Evolutionary conservation across 2,797 vertebrate species (phyloP).

Genomic region (Salarias fasciatus): DNA sequence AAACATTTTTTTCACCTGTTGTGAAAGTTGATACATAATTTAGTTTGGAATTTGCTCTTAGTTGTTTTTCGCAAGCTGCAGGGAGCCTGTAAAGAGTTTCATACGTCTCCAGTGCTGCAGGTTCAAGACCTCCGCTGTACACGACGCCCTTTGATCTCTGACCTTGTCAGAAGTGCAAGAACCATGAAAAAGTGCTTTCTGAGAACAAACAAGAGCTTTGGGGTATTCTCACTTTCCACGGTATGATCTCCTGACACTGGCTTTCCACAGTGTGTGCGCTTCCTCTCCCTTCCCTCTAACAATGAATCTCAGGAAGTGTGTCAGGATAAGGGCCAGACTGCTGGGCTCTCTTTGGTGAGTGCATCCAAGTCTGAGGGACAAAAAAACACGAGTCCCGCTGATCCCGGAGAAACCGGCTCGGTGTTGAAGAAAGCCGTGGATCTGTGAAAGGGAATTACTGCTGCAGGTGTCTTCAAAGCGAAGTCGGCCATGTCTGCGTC

Average conservation of each 20-base stretch:
- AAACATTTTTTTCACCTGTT: too few relatives aligned
- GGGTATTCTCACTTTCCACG: slow-evolving; percentile 67
- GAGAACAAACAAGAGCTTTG: slow-evolving; percentile 61
- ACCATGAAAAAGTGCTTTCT: slow-evolving; percentile 20
- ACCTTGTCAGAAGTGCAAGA: slow-evolving; percentile 38
- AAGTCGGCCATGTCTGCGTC: slow-evolving; percentile 80
- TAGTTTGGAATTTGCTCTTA: too few relatives aligned
- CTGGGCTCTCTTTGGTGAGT: slow-evolving; percentile 65
- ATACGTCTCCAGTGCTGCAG: too few relatives aligned
- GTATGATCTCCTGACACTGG: slow-evolving; percentile 63
- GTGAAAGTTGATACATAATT: too few relatives aligned
- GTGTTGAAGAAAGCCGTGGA: slow-evolving; percentile 51
- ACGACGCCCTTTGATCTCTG: slow-evolving; percentile 45
- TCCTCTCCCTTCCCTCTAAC: slow-evolving; percentile 79
- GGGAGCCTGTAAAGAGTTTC: too few relatives aligned
- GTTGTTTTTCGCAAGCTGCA: too few relatives aligned
- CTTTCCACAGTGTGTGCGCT: slow-evolving; percentile 60
- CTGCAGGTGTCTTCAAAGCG: slow-evolving; percentile 58
- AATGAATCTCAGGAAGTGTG: slow-evolving; percentile 85
- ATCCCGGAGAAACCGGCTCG: slow-evolving; percentile 43
- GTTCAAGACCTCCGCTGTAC: too few relatives aligned
- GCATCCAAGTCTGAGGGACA: slow-evolving; percentile 54
- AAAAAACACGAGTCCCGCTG: slow-evolving; percentile 39
- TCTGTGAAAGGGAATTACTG: slow-evolving; percentile 59
- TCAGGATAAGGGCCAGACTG: slow-evolving; percentile 82